Evolutionary conservation across 2,888 invertebrate species (phyloP).

Genomic region (Melolontha melolontha): DNA sequence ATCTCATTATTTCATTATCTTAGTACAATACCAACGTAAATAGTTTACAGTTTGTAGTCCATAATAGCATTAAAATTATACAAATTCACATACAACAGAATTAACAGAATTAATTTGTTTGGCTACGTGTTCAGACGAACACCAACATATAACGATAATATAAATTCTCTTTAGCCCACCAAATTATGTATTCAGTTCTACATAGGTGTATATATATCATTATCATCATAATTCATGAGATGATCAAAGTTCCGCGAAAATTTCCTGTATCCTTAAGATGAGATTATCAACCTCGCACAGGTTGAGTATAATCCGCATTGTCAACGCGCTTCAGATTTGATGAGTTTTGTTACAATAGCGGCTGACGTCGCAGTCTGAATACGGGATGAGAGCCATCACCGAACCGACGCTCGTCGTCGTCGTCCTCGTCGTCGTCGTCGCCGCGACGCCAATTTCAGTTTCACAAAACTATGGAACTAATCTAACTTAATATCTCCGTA

Average conservation of each 20-base stretch:
- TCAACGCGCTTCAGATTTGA: conserved; percentile 66
- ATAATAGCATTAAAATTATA: too few relatives aligned
- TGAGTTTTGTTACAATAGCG: conserved; percentile 65
- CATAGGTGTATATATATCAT: conserved; percentile 58
- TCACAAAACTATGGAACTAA: conserved; percentile 44
- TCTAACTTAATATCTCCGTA: conserved; percentile 44
- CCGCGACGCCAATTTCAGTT: conserved; percentile 35
- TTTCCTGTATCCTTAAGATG: conserved; percentile 64
- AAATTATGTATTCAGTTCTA: conserved; percentile 37
- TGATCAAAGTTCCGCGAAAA: conserved; percentile 65
- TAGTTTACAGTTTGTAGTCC: too few relatives aligned
- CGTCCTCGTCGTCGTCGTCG: not conserved
- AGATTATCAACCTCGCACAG: conserved; percentile 64
- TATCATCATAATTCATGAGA: conserved; percentile 48
- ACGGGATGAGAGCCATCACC: conserved; percentile 56
- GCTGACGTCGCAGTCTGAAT: conserved; percentile 59
- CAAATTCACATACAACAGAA: too few relatives aligned
- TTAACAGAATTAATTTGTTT: too few relatives aligned
- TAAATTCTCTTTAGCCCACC: conserved; percentile 20
- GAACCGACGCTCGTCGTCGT: not conserved
- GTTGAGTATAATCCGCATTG: conserved; percentile 65
- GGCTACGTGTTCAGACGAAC: too few relatives aligned
- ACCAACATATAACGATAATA: not conserved
- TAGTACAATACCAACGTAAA: too few relatives aligned
- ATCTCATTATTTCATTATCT: too few relatives aligned